Evolutionary conservation across 2,797 vertebrate species (phyloP), one percentile per base, ranked within the genome.

Genomic region (Salarias fasciatus): DNA sequence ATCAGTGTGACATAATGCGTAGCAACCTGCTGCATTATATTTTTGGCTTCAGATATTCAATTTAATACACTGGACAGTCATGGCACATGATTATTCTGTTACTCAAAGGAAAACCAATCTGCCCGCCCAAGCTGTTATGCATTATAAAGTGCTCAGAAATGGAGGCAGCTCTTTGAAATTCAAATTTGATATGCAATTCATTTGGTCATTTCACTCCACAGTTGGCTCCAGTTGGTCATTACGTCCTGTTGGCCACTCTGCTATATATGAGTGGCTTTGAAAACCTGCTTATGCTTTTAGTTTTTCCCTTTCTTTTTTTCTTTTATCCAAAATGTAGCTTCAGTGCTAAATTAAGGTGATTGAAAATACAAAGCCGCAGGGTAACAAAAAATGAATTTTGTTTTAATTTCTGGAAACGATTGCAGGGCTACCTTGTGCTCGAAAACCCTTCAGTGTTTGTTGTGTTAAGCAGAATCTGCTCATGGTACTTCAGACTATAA

Each of bases 41-140:
- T 58, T 30, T 53, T 37, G 13, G 45, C 58, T 58, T 63, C 29
- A 63, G 54, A 52, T 66, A 75, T 66, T 76, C 14, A 28, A 47
- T 62, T 75, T 2, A 45, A 63, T 63, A 54, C 53, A 72, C 48
- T 41, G 66, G 36, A 41, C 55, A 67, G 55, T 72, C 63, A 67
- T 43, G 51, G 18, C 28, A 65, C 40, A 63, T 55, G 36, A 76
- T 73, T 63, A 52, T 53, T 69, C 40, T 59, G 65, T 67, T 75
- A 53, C 55, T 81, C 65, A 79, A n/a, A 64, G 53, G 52, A 54
- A 54, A 77, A 47, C 59, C 69, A 79, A 72, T 82, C 82, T 78
- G 73, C 42, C 33, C 1, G 31, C 29, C 57, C 66, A 78, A 75
- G 68, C 77, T 78, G 77, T 50, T 63, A 15, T 69, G 77, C 63